Conservation (phyloP, 2,888 invertebrate genomes). For the Lycocerus yunnanus region DNA sequence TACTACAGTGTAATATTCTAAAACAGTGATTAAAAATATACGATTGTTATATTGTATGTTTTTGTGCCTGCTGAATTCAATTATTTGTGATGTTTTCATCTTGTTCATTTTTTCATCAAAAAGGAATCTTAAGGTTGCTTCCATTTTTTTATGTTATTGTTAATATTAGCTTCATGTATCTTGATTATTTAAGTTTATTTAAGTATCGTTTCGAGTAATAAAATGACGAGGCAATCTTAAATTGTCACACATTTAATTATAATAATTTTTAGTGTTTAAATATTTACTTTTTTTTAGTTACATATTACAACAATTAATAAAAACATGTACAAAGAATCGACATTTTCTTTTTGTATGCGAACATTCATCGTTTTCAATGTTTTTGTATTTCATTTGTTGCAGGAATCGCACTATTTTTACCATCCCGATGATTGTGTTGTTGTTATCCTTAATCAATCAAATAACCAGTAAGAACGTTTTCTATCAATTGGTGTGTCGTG, state of each 20-base stretch:
- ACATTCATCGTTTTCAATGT: background rate
- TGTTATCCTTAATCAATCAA: background rate
- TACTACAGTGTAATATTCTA: constrained; percentile 28
- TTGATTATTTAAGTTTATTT: background rate
- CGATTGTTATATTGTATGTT: constrained; percentile 27
- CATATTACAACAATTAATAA: constrained; percentile 23
- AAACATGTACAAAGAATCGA: constrained; percentile 23
- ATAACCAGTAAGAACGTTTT: background rate
- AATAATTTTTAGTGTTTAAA: constrained; percentile 22
- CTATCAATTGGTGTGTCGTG: background rate
- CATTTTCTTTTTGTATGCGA: background rate
- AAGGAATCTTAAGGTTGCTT: constrained; percentile 29
- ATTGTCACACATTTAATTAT: constrained; percentile 24
- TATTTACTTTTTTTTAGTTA: constrained; percentile 25
- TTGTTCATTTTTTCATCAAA: constrained; percentile 28
- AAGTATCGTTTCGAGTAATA: constrained; percentile 7
- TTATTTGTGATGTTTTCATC: constrained; percentile 31
- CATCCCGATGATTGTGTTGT: background rate
- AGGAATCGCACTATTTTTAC: background rate
- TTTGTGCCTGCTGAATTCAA: constrained; percentile 28
- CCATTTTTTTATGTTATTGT: constrained; percentile 18
- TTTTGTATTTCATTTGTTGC: background rate
- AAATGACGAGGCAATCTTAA: constrained; percentile 27
- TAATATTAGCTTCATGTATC: background rate
- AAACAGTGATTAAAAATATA: constrained; percentile 31